phyloP scores from a whole-genome alignment of 1,140 invertebrate genomes.

The Triops cancriformis region DNA sequence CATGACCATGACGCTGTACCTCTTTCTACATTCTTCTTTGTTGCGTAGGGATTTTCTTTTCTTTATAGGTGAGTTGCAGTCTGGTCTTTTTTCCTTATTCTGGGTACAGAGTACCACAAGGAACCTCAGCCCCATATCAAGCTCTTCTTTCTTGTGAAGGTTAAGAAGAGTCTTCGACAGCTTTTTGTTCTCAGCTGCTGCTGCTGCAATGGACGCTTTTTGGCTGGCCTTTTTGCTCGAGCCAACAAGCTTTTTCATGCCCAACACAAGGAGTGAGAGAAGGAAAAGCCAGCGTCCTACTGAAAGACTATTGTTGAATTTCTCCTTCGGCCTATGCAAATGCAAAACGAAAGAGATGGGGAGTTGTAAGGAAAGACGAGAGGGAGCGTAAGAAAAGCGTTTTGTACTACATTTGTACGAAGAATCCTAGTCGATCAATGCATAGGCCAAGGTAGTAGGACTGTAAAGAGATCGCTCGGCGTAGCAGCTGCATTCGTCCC shows the following conservation, averaged over 20 bases:
- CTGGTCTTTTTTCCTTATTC: background rate
- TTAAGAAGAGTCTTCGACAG: background rate
- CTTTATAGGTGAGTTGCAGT: background rate
- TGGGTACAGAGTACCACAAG: background rate
- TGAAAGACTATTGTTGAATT: background rate
- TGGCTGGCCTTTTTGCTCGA: background rate
- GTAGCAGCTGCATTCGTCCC: background rate
- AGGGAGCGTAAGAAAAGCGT: background rate
- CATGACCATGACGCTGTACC: background rate
- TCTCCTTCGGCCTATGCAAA: background rate
- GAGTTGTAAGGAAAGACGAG: background rate
- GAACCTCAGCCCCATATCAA: background rate
- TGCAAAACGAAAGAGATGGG: background rate
- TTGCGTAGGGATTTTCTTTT: background rate
- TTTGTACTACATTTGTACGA: background rate
- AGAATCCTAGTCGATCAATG: background rate
- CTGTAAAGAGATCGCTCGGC: background rate
- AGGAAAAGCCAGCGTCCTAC: background rate
- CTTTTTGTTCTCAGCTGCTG: background rate
- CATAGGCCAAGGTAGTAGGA: background rate
- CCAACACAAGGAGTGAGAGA: background rate
- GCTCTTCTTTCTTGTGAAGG: background rate
- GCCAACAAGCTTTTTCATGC: background rate
- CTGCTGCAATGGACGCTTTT: background rate
- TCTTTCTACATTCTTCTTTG: background rate